phyloP scores from a whole-genome alignment of 2,888 invertebrate genomes.

The Agrochola litura region DNA sequence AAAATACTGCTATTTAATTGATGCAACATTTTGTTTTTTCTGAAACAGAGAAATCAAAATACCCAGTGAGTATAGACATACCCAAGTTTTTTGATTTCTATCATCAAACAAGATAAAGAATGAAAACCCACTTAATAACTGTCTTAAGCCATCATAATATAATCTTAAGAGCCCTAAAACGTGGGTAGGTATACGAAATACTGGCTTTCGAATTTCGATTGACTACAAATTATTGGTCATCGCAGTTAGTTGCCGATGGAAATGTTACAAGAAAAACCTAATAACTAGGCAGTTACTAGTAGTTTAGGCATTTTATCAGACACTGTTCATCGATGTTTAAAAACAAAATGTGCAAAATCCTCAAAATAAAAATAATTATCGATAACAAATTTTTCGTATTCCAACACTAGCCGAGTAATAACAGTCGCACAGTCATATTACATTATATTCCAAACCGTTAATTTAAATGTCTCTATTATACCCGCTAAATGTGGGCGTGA shows the following conservation, averaged over 20 bases:
- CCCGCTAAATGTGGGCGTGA: constrained; percentile 80
- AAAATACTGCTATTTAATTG: background rate
- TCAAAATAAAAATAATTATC: constrained; percentile 40
- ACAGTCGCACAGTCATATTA: constrained; percentile 64
- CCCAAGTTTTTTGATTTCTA: background rate
- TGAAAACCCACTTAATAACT: background rate
- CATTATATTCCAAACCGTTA: constrained; percentile 74
- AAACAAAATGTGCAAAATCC: background rate
- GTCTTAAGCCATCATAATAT: background rate
- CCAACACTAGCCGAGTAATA: constrained; percentile 67
- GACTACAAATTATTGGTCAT: background rate
- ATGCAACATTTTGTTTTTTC: background rate
- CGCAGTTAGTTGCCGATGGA: background rate
- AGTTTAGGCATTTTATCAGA: background rate
- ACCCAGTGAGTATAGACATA: background rate
- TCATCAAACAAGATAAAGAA: background rate
- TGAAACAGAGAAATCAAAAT: no score
- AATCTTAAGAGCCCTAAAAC: background rate
- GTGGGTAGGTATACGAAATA: background rate
- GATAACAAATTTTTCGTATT: constrained; percentile 41
- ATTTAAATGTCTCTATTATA: constrained; percentile 84
- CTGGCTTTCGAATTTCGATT: background rate
- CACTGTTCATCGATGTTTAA: background rate
- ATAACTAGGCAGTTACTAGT: no score
- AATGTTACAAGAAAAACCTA: background rate